Evolutionary conservation across 2,113 vertebrate species (phyloP).

Genomic region (Neogobius melanostomus): DNA sequence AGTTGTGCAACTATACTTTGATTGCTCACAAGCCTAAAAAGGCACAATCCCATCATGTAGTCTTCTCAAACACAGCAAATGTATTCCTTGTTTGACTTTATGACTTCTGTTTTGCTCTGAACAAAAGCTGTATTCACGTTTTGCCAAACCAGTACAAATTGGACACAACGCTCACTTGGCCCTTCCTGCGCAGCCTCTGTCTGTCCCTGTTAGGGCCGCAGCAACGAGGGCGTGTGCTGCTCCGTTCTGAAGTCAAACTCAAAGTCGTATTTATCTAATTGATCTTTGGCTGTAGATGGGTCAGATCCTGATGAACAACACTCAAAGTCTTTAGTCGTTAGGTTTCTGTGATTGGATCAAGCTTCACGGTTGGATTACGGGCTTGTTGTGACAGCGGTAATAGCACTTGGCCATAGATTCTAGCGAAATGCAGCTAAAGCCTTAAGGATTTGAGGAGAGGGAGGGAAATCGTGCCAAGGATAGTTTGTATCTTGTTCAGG

Average conservation of each 20-base stretch:
- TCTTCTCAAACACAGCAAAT: not conserved
- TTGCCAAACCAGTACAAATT: slow-evolving; percentile 48
- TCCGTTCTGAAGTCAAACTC: slow-evolving; percentile 15
- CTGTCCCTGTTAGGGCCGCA: slow-evolving; percentile 33
- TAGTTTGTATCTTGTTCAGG: slow-evolving; percentile 22
- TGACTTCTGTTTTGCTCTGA: slow-evolving; percentile 23
- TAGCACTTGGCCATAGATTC: slow-evolving; percentile 46
- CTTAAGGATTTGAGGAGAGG: slow-evolving; percentile 35
- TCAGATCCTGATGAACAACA: slow-evolving; percentile 39
- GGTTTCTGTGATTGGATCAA: slow-evolving; percentile 44
- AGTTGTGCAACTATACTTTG: no score
- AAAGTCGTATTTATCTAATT: slow-evolving; percentile 39
- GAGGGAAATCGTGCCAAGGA: slow-evolving; percentile 26
- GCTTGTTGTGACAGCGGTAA: slow-evolving; percentile 48
- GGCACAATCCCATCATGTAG: not conserved
- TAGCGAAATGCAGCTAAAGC: slow-evolving; percentile 46
- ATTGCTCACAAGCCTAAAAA: no score
- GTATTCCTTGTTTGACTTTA: slow-evolving; percentile 17
- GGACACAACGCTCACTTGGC: slow-evolving; percentile 33
- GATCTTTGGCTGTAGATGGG: slow-evolving; percentile 42
- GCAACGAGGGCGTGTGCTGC: slow-evolving; percentile 18
- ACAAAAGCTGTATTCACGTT: slow-evolving; percentile 51
- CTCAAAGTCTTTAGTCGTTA: slow-evolving; percentile 29
- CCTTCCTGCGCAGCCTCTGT: slow-evolving; percentile 19
- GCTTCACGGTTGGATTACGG: slow-evolving; percentile 40